Conservation (phyloP, 2,888 invertebrate species). For the Danaus chrysippus region DNA sequence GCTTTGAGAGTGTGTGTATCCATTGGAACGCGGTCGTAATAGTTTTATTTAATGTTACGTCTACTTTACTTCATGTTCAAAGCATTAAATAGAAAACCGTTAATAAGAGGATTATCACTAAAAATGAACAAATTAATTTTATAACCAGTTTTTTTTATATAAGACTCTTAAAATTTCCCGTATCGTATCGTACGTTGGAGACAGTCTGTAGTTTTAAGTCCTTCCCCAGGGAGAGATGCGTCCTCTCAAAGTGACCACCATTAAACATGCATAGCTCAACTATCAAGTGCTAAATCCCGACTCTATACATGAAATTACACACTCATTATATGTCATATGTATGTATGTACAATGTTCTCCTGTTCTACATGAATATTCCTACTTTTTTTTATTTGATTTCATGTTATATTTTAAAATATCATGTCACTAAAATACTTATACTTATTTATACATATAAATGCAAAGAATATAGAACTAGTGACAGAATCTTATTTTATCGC, state of each 20-base stretch:
- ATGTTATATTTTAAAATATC: too few relatives aligned
- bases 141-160: too few relatives aligned
- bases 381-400: too few relatives aligned
- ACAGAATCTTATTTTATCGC: too few relatives aligned
- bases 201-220: conserved; percentile 51
- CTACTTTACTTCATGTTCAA: neutral
- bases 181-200: conserved; percentile 41
- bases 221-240: conserved; percentile 55
- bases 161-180: neutral
- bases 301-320: conserved; percentile 16
- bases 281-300: conserved; percentile 39
- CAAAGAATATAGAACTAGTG: too few relatives aligned
- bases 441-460: too few relatives aligned
- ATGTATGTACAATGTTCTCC: neutral
- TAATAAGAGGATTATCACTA: too few relatives aligned
- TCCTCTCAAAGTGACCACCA: conserved; percentile 72
- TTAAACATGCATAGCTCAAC: conserved; percentile 62
- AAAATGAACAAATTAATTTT: too few relatives aligned
- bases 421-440: too few relatives aligned
- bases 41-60: neutral
- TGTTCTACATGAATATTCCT: too few relatives aligned
- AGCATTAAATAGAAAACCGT: too few relatives aligned
- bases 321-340: conserved; percentile 11
- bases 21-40: conserved; percentile 35
- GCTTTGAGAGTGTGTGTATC: conserved; percentile 41